phyloP scores from a whole-genome alignment of 2,888 invertebrate genomes.

The Hanleya hanleyi region DNA sequence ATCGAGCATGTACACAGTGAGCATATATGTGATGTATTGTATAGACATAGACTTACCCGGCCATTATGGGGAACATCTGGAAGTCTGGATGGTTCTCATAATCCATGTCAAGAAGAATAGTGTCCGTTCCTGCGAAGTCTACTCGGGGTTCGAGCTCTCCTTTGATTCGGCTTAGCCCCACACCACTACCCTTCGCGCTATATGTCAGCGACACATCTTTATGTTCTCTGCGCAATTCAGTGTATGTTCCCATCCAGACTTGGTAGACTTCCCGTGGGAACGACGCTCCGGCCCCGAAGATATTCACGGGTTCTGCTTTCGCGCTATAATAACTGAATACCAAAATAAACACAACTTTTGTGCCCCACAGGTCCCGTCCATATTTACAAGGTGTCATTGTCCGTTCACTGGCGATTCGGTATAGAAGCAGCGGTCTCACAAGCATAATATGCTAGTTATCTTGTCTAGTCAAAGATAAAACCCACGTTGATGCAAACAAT shows the following conservation, averaged over 20 bases:
- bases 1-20: no score
- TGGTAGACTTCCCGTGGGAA: conserved; percentile 42
- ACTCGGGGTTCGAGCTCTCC: conserved; percentile 24
- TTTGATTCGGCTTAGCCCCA: conserved; percentile 28
- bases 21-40: no score
- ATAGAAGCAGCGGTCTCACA: no score
- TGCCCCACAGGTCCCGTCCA: no score
- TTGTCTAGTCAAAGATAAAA: no score
- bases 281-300: conserved; percentile 44
- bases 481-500: no score
- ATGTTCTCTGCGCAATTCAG: conserved; percentile 17
- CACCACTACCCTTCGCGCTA: conserved; percentile 33
- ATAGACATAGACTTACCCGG: conserved; percentile 46
- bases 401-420: no score
- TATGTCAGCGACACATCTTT: conserved; percentile 32
- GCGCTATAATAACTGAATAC: no score
- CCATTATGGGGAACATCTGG: conserved; percentile 44
- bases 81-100: conserved; percentile 35
- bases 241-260: conserved; percentile 38
- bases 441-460: no score
- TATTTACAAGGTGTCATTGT: no score
- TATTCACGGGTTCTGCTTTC: conserved; percentile 16
- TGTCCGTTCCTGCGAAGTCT: conserved; percentile 43
- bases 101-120: conserved; percentile 31
- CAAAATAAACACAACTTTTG: no score